Evolutionary conservation across 2,797 vertebrate species (phyloP).

Genomic region (Girardinus metallicus): DNA sequence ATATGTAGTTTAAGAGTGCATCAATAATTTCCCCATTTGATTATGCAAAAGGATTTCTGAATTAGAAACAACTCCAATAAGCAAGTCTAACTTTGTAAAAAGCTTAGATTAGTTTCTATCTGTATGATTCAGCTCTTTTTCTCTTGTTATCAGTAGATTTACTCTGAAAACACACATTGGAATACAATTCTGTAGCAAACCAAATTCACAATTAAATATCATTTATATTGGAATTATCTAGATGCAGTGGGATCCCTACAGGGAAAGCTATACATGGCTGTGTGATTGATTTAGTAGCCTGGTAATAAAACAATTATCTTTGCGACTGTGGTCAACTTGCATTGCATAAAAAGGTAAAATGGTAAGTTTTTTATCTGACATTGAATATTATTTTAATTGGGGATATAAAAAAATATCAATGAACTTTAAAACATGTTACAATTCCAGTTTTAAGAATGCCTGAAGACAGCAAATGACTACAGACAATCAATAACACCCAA

Average conservation of each 20-base stretch:
- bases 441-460: not conserved
- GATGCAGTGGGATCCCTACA: not conserved
- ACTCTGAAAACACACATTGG: not conserved
- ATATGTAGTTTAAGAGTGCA: slow-evolving; percentile 39
- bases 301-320: not conserved
- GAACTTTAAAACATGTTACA: not conserved
- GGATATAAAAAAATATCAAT: not conserved
- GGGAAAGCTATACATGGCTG: not conserved
- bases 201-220: not conserved
- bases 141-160: not conserved
- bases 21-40: slow-evolving; percentile 38
- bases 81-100: not conserved
- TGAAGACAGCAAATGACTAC: not conserved
- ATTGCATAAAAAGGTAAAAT: not conserved
- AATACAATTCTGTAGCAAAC: not conserved
- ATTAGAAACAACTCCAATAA: slow-evolving; percentile 6
- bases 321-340: not conserved
- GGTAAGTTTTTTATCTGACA: not conserved
- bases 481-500: not conserved
- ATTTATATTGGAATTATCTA: not conserved
- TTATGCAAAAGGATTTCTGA: slow-evolving; percentile 17
- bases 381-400: not conserved
- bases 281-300: not conserved
- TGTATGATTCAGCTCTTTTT: not conserved
- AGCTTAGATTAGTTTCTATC: not conserved